Conservation (phyloP, 2,888 invertebrate species). For the Leptopilina syphax region DNA sequence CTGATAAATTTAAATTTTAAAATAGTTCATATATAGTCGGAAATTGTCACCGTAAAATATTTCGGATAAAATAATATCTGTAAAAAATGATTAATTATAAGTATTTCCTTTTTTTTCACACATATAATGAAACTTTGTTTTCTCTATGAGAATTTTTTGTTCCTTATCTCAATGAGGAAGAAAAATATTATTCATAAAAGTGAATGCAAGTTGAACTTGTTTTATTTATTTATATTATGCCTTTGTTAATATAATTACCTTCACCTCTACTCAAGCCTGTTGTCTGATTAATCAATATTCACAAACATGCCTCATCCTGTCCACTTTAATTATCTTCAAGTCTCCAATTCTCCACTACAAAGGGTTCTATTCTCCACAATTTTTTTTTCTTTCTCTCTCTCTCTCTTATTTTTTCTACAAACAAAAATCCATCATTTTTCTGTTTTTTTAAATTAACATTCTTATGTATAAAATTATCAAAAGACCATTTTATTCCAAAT, state of each 20-base stretch:
- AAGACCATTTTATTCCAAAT: background rate
- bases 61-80: too few species aligned
- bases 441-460: background rate
- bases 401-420: background rate
- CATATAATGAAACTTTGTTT: too few species aligned
- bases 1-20: too few species aligned
- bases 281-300: constrained; percentile 5
- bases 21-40: too few species aligned
- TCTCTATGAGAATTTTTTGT: background rate
- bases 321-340: constrained; percentile 9
- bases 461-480: too few species aligned
- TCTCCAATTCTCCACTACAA: background rate
- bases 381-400: background rate
- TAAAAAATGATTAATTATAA: too few species aligned
- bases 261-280: background rate
- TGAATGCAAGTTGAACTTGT: background rate
- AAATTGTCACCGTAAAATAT: too few species aligned
- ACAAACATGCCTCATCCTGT: background rate
- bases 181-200: too few species aligned
- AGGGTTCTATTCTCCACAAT: background rate
- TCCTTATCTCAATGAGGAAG: too few species aligned
- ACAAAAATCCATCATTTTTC: background rate
- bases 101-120: too few species aligned
- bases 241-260: background rate
- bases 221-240: background rate